Percentiles rank a stretch among this genome's conserved stretches.
Conservation (phyloP, 2,888 invertebrate species). For the Globia sparganii region DNA sequence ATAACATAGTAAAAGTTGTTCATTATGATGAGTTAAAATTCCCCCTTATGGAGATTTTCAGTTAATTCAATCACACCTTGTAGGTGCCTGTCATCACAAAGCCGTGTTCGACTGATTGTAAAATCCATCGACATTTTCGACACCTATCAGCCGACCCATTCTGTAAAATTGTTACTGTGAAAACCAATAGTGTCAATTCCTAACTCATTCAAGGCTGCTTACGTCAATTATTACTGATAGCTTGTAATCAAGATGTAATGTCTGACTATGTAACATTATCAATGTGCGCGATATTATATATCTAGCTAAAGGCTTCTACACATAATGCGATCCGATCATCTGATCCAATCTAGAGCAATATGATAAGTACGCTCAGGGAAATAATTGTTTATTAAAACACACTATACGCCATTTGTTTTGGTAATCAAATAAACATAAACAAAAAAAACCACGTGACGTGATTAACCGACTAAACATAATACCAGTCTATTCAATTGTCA, state of each 20-base stretch:
- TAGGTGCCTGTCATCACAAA: background rate
- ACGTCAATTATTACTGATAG: background rate
- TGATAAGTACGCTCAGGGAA: background rate
- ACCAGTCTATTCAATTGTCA: too few species aligned
- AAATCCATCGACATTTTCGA: background rate
- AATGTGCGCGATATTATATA: background rate
- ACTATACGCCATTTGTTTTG: too few species aligned
- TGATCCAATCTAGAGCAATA: too few species aligned
- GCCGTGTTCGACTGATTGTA: background rate
- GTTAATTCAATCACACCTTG: background rate
- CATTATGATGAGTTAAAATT: background rate
- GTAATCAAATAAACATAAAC: too few species aligned
- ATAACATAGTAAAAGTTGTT: background rate
- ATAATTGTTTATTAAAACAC: background rate
- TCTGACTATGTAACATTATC: background rate
- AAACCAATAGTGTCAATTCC: too few species aligned
- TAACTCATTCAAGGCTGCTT: too few species aligned
- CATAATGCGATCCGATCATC: background rate
- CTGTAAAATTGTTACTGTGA: too few species aligned
- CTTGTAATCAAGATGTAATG: background rate
- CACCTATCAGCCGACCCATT: too few species aligned
- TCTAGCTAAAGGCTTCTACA: background rate
- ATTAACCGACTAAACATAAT: too few species aligned
- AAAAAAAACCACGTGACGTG: too few species aligned
- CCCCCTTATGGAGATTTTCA: background rate